Evolutionary conservation across 2,113 vertebrate species (phyloP).

Genomic region (Oreocharis arfaki): DNA sequence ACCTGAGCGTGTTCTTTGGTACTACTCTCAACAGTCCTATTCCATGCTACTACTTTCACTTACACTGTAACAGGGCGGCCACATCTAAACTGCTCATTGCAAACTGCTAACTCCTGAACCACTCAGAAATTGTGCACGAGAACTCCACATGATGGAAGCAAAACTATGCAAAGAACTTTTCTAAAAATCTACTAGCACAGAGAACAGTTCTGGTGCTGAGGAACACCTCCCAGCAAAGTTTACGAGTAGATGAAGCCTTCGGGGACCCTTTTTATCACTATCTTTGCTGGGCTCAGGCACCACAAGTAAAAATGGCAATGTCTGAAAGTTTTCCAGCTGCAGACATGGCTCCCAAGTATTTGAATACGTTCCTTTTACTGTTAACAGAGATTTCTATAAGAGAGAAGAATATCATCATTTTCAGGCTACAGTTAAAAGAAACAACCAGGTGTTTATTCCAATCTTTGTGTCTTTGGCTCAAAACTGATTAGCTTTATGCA

Average conservation of each 20-base stretch:
- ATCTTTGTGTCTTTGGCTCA: not conserved
- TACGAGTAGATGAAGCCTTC: not conserved
- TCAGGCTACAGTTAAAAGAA: not conserved
- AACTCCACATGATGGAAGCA: not conserved
- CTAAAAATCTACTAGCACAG: not conserved
- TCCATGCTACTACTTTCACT: not conserved
- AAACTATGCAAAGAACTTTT: not conserved
- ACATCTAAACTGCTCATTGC: not conserved
- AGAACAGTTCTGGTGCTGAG: not conserved
- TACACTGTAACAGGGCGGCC: not conserved
- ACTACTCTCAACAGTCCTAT: not conserved
- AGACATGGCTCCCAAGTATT: not conserved
- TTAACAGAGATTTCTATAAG: not conserved
- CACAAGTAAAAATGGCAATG: not conserved
- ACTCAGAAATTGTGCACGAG: not conserved
- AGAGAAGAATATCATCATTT: not conserved
- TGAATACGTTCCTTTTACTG: not conserved
- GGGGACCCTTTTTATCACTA: not conserved
- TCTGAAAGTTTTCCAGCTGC: not conserved
- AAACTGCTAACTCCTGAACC: not conserved
- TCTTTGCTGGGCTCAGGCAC: not conserved
- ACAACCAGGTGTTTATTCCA: not conserved
- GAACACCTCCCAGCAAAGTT: not conserved
- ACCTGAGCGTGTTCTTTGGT: not conserved
- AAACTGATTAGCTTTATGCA: not conserved